A percentile compares a stretch with the other conserved stretches of the same genome.
Conservation (phyloP, 1,140 invertebrate species). For the Atta colombica region DNA sequence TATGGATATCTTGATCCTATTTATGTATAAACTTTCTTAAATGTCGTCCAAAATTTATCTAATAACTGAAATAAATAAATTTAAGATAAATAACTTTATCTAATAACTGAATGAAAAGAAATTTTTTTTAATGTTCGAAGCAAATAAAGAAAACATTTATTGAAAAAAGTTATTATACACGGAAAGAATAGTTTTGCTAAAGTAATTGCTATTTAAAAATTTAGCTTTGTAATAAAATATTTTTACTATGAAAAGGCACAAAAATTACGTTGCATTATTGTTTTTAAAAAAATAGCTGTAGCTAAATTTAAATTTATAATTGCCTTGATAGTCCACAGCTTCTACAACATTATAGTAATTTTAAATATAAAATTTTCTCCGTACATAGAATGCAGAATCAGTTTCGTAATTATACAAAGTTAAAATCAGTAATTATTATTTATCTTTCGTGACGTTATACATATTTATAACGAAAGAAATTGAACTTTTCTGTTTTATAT, state of each 20-base stretch:
- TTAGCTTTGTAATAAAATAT: no score
- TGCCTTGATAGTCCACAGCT: no score
- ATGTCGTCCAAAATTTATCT: background rate
- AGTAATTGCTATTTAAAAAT: no score
- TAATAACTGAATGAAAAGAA: background rate
- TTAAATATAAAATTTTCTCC: no score
- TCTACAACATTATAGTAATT: no score
- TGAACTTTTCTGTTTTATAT: background rate
- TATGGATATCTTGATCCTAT: background rate
- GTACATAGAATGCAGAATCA: background rate
- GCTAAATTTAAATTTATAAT: no score
- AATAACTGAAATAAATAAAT: background rate
- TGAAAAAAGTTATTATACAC: background rate
- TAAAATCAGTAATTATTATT: slow-evolving; percentile 11
- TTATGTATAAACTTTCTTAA: background rate
- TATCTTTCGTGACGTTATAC: background rate
- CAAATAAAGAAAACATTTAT: background rate
- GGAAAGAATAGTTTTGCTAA: no score
- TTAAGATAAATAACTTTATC: no score
- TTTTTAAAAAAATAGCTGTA: no score
- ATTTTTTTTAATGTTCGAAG: no score
- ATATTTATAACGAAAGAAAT: background rate
- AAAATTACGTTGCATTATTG: no score
- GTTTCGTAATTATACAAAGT: background rate
- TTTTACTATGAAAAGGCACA: no score